These are phyloP conservation scores for Drosophila neonasuta DNA, from an alignment of 2,888 invertebrate species.

Conservation along the genomic window DNA sequence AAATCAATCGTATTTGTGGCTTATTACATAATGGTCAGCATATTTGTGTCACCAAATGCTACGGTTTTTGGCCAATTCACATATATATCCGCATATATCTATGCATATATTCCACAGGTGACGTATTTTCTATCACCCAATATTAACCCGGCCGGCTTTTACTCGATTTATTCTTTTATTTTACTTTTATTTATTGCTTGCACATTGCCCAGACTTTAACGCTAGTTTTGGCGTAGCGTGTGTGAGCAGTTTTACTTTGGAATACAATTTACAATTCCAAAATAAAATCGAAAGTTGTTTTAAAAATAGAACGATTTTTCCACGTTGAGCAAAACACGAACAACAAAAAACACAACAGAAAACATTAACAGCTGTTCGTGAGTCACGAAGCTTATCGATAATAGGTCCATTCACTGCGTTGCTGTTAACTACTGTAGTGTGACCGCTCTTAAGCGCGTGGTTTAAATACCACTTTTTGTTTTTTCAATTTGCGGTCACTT, in stretches of 20 bases:
- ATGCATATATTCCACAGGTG: conserved; percentile 40
- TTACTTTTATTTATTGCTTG: conserved; percentile 4
- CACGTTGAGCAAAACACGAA: conserved; percentile 54
- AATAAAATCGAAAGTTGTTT: conserved; percentile 58
- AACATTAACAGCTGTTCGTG: conserved; percentile 48
- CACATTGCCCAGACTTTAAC: conserved; percentile 36
- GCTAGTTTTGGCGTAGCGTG: conserved; percentile 2
- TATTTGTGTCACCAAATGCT: conserved; percentile 41
- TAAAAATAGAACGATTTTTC: conserved; percentile 68
- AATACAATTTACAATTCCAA: conserved; percentile 63
- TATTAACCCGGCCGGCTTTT: conserved; percentile 37
- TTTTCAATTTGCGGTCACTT: neutral
- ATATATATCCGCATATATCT: conserved; percentile 35
- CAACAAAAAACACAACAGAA: conserved; percentile 50
- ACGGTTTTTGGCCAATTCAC: conserved; percentile 36
- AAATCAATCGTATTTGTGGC: conserved; percentile 22
- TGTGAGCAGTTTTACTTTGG: conserved; percentile 31
- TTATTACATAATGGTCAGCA: conserved; percentile 63
- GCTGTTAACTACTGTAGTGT: neutral
- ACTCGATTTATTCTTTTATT: conserved; percentile 7
- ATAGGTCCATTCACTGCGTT: neutral
- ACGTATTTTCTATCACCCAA: conserved; percentile 17
- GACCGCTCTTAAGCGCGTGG: neutral
- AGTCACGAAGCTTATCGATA: conserved; percentile 13
- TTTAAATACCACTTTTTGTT: neutral